Evolutionary conservation across 2,888 invertebrate genomes (phyloP).

Genomic region (Leptarthrus brevirostris): DNA sequence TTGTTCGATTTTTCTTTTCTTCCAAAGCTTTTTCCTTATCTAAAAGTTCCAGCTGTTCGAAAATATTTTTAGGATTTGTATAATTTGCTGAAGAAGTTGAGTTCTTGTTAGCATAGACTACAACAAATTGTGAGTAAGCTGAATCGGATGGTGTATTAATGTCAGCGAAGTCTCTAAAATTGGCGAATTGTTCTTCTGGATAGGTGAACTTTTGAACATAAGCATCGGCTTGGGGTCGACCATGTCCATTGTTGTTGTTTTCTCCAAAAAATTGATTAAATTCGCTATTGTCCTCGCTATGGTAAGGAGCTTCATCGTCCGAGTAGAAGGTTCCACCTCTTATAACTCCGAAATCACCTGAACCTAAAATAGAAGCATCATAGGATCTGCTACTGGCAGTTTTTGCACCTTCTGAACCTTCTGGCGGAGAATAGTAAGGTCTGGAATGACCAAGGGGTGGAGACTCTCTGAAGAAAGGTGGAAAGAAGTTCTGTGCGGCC

Average conservation of each 20-base stretch:
- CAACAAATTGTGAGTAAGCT: slow-evolving; percentile 84
- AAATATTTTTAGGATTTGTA: slow-evolving; percentile 80
- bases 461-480: slow-evolving; percentile 75
- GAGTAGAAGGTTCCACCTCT: slow-evolving; percentile 88
- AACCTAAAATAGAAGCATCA: slow-evolving; percentile 77
- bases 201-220: slow-evolving; percentile 73
- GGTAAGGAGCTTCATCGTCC: slow-evolving; percentile 74
- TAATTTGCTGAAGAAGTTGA: slow-evolving; percentile 68
- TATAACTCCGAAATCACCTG: slow-evolving; percentile 88
- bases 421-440: slow-evolving; percentile 71
- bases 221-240: slow-evolving; percentile 78
- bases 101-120: slow-evolving; percentile 86
- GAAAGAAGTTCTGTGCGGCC: slow-evolving; percentile 78
- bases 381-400: slow-evolving; percentile 69
- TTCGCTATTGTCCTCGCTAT: slow-evolving; percentile 69
- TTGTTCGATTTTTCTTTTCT: slow-evolving; percentile 64
- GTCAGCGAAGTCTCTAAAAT: slow-evolving; percentile 91
- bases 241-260: slow-evolving; percentile 76
- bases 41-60: slow-evolving; percentile 80
- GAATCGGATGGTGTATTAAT: slow-evolving; percentile 85
- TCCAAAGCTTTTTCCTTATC: slow-evolving; percentile 71
- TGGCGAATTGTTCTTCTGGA: slow-evolving; percentile 86
- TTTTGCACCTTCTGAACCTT: slow-evolving; percentile 69
- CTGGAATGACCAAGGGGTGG: slow-evolving; percentile 73
- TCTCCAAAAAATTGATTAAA: slow-evolving; percentile 69